Percentiles rank a stretch among this genome's conserved stretches.
Evolutionary conservation across 2,888 invertebrate genomes (phyloP).

Genomic region (Leptura quadrifasciata): DNA sequence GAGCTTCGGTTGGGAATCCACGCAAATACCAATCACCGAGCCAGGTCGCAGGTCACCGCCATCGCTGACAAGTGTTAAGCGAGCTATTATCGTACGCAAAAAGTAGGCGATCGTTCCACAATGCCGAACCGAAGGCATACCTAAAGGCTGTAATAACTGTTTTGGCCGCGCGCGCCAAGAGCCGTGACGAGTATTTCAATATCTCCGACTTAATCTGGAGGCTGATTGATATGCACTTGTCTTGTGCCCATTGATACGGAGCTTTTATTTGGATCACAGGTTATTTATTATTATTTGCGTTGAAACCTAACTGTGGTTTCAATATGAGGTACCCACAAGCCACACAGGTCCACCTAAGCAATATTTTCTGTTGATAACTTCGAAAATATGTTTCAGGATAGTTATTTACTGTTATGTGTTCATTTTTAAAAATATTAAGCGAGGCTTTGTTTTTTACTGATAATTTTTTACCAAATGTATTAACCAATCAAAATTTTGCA

Average conservation of each 20-base stretch:
- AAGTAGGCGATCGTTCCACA: slow-evolving; percentile 4
- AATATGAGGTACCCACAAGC: background rate
- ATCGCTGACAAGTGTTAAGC: slow-evolving; percentile 4
- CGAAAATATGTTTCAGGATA: too few relatives aligned
- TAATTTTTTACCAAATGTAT: too few relatives aligned
- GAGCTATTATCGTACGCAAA: background rate
- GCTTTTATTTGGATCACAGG: slow-evolving; percentile 14
- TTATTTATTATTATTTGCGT: background rate
- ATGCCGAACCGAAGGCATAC: slow-evolving; percentile 3
- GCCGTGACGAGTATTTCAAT: slow-evolving; percentile 39
- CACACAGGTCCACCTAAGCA: background rate
- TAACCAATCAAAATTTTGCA: too few relatives aligned
- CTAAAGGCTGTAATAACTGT: background rate
- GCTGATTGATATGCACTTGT: slow-evolving; percentile 50
- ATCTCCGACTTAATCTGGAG: slow-evolving; percentile 46
- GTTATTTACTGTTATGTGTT: too few relatives aligned
- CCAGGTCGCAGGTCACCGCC: background rate
- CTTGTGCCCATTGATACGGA: slow-evolving; percentile 35
- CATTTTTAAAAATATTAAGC: too few relatives aligned
- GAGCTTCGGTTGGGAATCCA: background rate
- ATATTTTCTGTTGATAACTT: too few relatives aligned
- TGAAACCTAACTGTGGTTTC: background rate
- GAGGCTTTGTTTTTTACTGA: too few relatives aligned
- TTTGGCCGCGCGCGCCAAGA: background rate
- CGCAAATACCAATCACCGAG: background rate